A percentile compares a stretch with the other conserved stretches of the same genome.
Conservation (phyloP, 2,797 vertebrate genomes). For the Pristis pectinata region DNA sequence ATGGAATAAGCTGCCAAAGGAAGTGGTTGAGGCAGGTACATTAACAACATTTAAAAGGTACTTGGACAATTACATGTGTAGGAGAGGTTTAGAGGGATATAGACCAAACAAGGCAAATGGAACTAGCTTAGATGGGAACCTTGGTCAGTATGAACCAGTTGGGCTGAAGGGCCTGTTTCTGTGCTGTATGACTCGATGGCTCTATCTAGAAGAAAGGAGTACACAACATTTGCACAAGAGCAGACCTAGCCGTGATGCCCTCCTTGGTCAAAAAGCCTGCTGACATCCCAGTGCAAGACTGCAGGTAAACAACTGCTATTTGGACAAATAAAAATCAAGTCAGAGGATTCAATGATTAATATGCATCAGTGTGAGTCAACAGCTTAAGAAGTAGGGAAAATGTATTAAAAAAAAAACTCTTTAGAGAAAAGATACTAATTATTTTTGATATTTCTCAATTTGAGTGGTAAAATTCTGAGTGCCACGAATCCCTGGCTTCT, state of each 20-base stretch:
- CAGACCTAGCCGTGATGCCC: background rate
- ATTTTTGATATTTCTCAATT: slow-evolving; percentile 27
- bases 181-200: no score
- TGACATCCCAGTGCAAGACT: background rate
- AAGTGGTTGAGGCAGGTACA: no score
- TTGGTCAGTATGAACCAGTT: no score
- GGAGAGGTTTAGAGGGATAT: no score
- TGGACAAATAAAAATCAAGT: background rate
- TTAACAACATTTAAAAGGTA: no score
- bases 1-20: no score
- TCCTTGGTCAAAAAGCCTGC: background rate
- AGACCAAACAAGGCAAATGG: no score
- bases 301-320: background rate
- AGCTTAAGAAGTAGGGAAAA: background rate
- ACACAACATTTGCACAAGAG: background rate
- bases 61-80: no score
- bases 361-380: background rate
- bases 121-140: no score
- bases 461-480: background rate
- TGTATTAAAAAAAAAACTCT: background rate
- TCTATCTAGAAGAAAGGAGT: no score
- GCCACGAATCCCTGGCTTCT: background rate
- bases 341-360: background rate
- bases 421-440: slow-evolving; percentile 22
- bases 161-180: no score